phyloP scores from a whole-genome alignment of 1,140 invertebrate species.

The Elymnias hypermnestra region DNA sequence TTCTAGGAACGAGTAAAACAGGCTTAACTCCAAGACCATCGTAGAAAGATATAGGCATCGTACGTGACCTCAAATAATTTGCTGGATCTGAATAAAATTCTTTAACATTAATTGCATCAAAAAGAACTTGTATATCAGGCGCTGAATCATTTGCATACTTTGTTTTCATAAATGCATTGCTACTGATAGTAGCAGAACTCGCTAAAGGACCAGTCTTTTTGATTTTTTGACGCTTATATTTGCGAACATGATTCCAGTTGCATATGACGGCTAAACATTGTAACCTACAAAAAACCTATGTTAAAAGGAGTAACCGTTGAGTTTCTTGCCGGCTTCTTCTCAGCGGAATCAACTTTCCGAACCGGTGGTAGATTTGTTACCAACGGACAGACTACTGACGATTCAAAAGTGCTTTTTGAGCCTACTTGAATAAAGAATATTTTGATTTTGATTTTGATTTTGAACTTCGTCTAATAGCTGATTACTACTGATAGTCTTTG shows the following conservation, averaged over 20 bases:
- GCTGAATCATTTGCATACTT: slow-evolving; percentile 57
- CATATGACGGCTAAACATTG: too few species aligned
- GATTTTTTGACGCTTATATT: slow-evolving; percentile 65
- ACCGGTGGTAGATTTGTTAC: too few species aligned
- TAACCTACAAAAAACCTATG: too few species aligned
- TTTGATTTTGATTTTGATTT: too few species aligned
- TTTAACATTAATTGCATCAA: slow-evolving; percentile 75
- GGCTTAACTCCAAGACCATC: slow-evolving; percentile 61
- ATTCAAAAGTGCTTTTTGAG: too few species aligned
- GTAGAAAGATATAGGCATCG: slow-evolving; percentile 69
- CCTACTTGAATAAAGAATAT: too few species aligned
- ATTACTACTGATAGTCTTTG: slow-evolving; percentile 53
- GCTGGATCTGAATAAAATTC: slow-evolving; percentile 68
- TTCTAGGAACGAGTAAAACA: slow-evolving; percentile 82
- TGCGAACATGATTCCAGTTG: too few species aligned
- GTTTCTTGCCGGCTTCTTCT: too few species aligned
- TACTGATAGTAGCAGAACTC: slow-evolving; percentile 67
- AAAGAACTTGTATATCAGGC: slow-evolving; percentile 82
- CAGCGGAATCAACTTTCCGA: too few species aligned
- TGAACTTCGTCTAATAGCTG: slow-evolving; percentile 72
- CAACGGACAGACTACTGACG: too few species aligned
- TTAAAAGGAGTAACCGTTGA: too few species aligned
- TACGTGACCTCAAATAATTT: slow-evolving; percentile 54
- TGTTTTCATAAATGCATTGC: slow-evolving; percentile 76
- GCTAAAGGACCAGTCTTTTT: slow-evolving; percentile 71